phyloP scores from a whole-genome alignment of 2,888 invertebrate species.

The Rotaria macrura region DNA sequence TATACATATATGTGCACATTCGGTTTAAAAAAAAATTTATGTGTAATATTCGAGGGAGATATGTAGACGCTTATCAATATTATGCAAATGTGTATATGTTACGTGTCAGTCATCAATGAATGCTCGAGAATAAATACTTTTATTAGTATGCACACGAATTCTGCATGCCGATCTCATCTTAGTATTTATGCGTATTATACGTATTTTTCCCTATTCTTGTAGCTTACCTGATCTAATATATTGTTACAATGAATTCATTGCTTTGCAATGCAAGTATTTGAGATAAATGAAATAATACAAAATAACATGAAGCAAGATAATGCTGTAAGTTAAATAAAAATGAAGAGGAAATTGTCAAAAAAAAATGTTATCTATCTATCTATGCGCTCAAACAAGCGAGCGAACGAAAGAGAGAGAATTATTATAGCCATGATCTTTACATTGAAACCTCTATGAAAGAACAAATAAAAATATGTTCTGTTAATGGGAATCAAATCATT shows the following conservation, averaged over 20 bases:
- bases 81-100: conserved; percentile 13
- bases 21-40: background rate
- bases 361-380: conserved; percentile 2
- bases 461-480: background rate
- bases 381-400: conserved; percentile 8
- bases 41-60: background rate
- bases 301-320: background rate
- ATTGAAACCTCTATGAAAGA: background rate
- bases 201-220: background rate
- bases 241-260: background rate
- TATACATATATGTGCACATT: background rate
- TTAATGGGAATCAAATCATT: background rate
- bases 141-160: background rate
- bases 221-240: background rate
- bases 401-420: background rate
- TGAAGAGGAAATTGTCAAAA: background rate
- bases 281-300: background rate
- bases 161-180: background rate
- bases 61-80: background rate
- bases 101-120: background rate
- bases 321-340: background rate
- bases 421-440: background rate
- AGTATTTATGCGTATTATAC: too few species aligned
- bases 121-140: background rate
- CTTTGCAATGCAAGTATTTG: background rate